Base-by-base conservation (phyloP, 1,140 invertebrate genomes). In the Bombus superbus region DNA sequence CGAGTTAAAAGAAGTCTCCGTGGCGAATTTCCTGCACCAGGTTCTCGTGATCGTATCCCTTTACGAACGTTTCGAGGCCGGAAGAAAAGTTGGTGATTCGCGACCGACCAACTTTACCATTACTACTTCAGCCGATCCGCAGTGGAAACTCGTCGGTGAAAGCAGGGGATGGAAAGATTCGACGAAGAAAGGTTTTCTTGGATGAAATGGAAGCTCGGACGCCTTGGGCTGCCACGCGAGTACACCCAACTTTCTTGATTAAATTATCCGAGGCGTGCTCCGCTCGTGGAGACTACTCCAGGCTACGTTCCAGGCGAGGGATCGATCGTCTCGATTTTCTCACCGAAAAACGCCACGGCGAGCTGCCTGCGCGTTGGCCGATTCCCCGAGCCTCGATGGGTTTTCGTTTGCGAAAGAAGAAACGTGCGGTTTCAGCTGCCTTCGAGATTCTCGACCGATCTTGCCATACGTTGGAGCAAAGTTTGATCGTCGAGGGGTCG, bases 201-300 rank as follows among this genome's bases (percentile, higher is more conserved):
- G n/a, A 25, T 35, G 68, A 38, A 75, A 47, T 28, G 40, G 32
- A 74, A 57, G 59, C 18, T 18, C 40, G 79, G 15, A 42, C 11
- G 47, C 28, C 69, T 40, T 8, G 44, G 68, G 32, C 62, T n/a
- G 38, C 71, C 66, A 38, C 66, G 64, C 64, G 64, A 66, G 64
- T 66, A 47, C 59, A 69, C 15, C 28, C 44, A 88, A 88, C 47
- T 85, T 85, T 77, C 86, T 73, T 81, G 82, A 88, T 85, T 85
- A 85, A 88, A 87, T 88, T 88, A 88, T 83, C 64, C 81, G 64
- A 73, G 40, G 64, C 73, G 59, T 38, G 73, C 69, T 53, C 22
- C 6, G 71, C 59, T 83, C 64, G 66, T 32, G 66, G 38, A 53
- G 38, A 72, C 59, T 62, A 8, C 59, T 32, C n/a, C 11, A 3